A percentile compares a stretch with the other conserved stretches of the same genome.
These are phyloP conservation scores for Cheilinus undulatus DNA, from an alignment of 2,113 vertebrate species.

Conservation along the genomic window DNA sequence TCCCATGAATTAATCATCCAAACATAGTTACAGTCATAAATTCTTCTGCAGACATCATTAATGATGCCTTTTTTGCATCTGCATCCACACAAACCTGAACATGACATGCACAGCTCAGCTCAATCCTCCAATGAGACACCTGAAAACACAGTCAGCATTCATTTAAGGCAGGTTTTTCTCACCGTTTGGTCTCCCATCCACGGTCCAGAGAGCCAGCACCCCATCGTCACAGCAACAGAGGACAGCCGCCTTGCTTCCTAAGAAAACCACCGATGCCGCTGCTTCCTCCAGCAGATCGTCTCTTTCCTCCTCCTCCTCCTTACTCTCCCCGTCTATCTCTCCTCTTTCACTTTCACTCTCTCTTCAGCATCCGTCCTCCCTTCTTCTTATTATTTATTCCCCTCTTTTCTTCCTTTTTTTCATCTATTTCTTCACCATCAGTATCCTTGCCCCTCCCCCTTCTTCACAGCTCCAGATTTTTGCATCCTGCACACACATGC, in stretches of 20 bases:
- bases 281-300: slow-evolving; percentile 56
- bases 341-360: slow-evolving; percentile 34
- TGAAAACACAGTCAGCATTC: not conserved
- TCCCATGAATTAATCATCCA: not conserved
- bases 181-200: slow-evolving; percentile 77
- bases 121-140: not conserved
- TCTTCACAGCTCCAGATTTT: slow-evolving; percentile 23
- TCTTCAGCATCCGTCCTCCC: slow-evolving; percentile 35
- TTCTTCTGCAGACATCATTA: slow-evolving; percentile 32
- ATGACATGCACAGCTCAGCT: not conserved
- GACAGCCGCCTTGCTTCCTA: slow-evolving; percentile 39
- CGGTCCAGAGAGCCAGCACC: slow-evolving; percentile 80
- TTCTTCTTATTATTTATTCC: slow-evolving; percentile 2
- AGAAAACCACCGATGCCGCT: slow-evolving; percentile 56
- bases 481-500: slow-evolving; percentile 51
- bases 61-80: slow-evolving; percentile 46
- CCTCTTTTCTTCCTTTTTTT: slow-evolving; percentile 15
- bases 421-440: slow-evolving; percentile 29
- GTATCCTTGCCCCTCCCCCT: slow-evolving; percentile 48
- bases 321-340: slow-evolving; percentile 21
- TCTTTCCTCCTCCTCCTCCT: slow-evolving; percentile 49
- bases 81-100: slow-evolving; percentile 19
- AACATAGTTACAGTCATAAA: slow-evolving; percentile 16
- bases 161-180: slow-evolving; percentile 17
- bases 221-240: slow-evolving; percentile 75